These are phyloP conservation scores for Montipora efflorescens DNA, from an alignment of 64 coral and sea anemone species.

Conservation along the genomic window DNA sequence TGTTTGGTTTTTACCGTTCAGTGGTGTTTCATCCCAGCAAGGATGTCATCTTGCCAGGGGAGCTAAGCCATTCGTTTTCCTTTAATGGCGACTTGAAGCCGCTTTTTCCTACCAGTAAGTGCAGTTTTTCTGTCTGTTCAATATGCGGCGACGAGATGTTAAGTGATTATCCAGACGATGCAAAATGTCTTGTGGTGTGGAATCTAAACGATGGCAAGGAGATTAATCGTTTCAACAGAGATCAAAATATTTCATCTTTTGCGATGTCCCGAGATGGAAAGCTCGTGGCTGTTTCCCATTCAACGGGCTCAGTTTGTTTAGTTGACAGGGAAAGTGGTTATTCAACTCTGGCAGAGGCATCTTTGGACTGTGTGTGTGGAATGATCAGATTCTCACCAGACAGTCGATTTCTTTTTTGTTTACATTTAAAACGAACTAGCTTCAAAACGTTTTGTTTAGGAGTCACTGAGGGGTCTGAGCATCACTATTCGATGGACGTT, in stretches of 20 bases:
- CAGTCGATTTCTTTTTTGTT: not conserved
- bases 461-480: too few species aligned
- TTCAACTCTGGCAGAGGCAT: not conserved
- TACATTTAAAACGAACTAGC: too few species aligned
- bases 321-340: not conserved
- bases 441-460: too few species aligned
- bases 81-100: not conserved
- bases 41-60: conserved; percentile 10
- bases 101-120: not conserved
- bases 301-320: too few species aligned
- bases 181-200: not conserved
- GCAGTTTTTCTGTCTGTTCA: conserved; percentile 1
- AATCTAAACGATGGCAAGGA: not conserved
- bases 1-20: not conserved
- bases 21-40: conserved; percentile 33
- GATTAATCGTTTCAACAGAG: not conserved
- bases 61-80: not conserved
- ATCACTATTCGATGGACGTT: too few species aligned
- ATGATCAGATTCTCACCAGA: not conserved
- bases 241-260: not conserved
- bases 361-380: not conserved
- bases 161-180: not conserved
- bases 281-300: too few species aligned
- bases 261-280: too few species aligned
- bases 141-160: not conserved